Evolutionary conservation across 2,888 invertebrate genomes (phyloP).

Genomic region (Chrysolina oricalcia): DNA sequence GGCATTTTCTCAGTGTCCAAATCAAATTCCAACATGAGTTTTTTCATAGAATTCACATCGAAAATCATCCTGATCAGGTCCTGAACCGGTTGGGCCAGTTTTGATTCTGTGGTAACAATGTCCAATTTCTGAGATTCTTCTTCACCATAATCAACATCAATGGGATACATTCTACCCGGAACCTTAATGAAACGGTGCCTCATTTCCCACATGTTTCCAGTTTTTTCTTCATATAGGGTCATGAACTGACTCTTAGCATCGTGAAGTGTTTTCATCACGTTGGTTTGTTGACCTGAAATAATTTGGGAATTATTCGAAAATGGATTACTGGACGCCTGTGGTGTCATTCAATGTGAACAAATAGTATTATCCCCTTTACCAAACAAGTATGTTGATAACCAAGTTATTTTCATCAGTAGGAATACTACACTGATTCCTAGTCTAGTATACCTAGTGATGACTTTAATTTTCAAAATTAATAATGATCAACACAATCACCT

Average conservation of each 20-base stretch:
- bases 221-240: constrained; percentile 78
- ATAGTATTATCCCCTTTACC: no score
- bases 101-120: constrained; percentile 75
- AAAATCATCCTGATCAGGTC: constrained; percentile 90
- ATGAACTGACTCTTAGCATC: constrained; percentile 80
- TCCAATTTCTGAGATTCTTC: constrained; percentile 71
- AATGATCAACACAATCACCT: no score
- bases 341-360: no score
- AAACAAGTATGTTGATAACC: no score
- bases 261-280: constrained; percentile 64
- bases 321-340: no score
- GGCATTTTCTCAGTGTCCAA: constrained; percentile 99
- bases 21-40: constrained; percentile 94
- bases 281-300: constrained; percentile 56
- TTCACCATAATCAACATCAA: constrained; percentile 89
- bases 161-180: constrained; percentile 85
- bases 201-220: constrained; percentile 85
- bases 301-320: constrained; percentile 1
- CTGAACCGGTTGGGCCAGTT: constrained; percentile 85
- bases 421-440: no score
- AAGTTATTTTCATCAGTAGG: no score
- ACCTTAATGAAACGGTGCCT: constrained; percentile 76
- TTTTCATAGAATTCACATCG: constrained; percentile 93
- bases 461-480: no score
- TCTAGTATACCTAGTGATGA: no score